These are phyloP conservation scores for Meganola albula DNA, from an alignment of 2,888 invertebrate genomes.

Conservation along the genomic window DNA sequence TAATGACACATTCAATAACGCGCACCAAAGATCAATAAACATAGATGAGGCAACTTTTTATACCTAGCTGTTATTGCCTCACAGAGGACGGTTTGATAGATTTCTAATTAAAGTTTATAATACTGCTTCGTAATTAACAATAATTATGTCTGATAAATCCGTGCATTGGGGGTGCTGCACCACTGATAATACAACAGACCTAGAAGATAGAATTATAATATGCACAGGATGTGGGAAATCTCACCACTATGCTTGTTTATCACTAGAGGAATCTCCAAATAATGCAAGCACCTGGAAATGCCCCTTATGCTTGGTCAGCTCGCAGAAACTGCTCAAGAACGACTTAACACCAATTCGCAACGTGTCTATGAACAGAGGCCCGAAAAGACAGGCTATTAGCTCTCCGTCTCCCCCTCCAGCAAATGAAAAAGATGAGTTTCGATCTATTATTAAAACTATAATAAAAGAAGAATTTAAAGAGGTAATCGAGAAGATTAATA, in stretches of 20 bases:
- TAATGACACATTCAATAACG: background rate
- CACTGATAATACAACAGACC: background rate
- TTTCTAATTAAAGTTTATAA: background rate
- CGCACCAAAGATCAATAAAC: constrained; percentile 3
- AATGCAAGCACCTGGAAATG: constrained; percentile 5
- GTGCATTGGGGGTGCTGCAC: constrained; percentile 5
- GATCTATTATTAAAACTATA: too few relatives aligned
- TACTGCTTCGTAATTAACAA: too few relatives aligned
- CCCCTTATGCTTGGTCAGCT: background rate
- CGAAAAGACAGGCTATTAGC: too few relatives aligned
- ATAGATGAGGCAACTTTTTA: background rate
- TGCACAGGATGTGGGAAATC: constrained; percentile 1
- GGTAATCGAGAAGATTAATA: too few relatives aligned
- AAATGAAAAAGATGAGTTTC: too few relatives aligned
- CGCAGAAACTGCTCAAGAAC: background rate
- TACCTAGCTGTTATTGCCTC: constrained; percentile 1
- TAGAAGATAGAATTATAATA: background rate
- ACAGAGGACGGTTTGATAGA: background rate
- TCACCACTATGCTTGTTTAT: constrained; percentile 1
- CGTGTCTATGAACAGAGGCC: too few relatives aligned
- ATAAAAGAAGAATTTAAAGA: too few relatives aligned
- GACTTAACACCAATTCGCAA: too few relatives aligned
- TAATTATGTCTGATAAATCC: background rate
- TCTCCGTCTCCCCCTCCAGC: too few relatives aligned
- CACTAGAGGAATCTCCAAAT: background rate